phyloP scores from a whole-genome alignment of 2,888 invertebrate genomes.

The Pelosia muscerda region DNA sequence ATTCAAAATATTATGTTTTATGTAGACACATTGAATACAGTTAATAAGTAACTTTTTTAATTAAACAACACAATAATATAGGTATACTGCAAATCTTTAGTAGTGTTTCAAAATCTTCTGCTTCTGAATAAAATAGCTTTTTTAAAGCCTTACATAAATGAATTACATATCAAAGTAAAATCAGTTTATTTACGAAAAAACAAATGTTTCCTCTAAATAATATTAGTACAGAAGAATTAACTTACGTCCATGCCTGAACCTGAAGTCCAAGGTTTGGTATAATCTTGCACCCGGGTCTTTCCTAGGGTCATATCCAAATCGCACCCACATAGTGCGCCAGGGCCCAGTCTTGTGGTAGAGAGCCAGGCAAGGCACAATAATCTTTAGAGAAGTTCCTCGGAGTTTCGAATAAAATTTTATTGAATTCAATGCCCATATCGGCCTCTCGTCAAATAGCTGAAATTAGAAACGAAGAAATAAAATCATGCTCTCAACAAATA shows the following conservation, averaged over 20 bases:
- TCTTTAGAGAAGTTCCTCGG: conserved; percentile 88
- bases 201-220: neutral
- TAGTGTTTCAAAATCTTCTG: too few relatives aligned
- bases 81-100: too few relatives aligned
- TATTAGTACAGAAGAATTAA: conserved; percentile 8
- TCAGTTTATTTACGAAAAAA: neutral
- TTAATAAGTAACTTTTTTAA: too few relatives aligned
- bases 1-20: too few relatives aligned
- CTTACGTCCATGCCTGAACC: conserved; percentile 89
- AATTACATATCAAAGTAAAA: too few relatives aligned
- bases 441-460: conserved; percentile 93
- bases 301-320: conserved; percentile 96
- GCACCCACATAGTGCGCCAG: conserved; percentile 96
- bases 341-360: conserved; percentile 96
- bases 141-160: too few relatives aligned
- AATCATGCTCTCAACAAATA: neutral
- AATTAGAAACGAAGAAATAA: neutral
- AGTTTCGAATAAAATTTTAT: conserved; percentile 89
- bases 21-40: too few relatives aligned
- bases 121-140: too few relatives aligned
- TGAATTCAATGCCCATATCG: conserved; percentile 95
- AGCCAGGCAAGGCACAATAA: conserved; percentile 93
- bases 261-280: conserved; percentile 96
- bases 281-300: conserved; percentile 91
- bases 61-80: too few relatives aligned